phyloP scores from a whole-genome alignment of 2,797 vertebrate species.

The Naso thynnoides region DNA sequence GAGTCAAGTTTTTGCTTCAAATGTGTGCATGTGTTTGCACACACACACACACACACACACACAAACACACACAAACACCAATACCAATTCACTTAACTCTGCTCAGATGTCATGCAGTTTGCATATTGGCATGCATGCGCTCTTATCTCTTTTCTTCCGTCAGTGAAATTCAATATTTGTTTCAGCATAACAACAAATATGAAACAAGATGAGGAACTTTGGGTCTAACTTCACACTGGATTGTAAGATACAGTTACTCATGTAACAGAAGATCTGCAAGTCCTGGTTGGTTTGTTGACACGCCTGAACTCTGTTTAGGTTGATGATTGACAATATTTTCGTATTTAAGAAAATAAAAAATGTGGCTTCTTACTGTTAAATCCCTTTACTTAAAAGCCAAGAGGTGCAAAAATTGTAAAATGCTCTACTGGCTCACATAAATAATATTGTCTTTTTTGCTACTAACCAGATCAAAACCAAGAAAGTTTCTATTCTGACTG shows the following conservation, averaged over 20 bases:
- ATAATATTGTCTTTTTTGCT: slow-evolving; percentile 5
- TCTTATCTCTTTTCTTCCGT: slow-evolving; percentile 37
- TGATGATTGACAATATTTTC: slow-evolving; percentile 31
- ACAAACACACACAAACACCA: slow-evolving; percentile 12
- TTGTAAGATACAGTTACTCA: slow-evolving; percentile 44
- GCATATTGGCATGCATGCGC: slow-evolving; percentile 30
- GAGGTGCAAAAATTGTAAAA: neutral
- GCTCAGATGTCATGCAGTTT: slow-evolving; percentile 60
- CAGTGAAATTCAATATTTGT: slow-evolving; percentile 37
- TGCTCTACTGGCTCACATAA: slow-evolving; percentile 1
- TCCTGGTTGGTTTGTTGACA: slow-evolving; percentile 34
- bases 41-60: slow-evolving; percentile 20
- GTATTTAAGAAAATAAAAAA: neutral
- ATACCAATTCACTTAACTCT: slow-evolving; percentile 57
- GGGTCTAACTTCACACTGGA: slow-evolving; percentile 74
- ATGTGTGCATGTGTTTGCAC: neutral
- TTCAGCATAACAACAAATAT: slow-evolving; percentile 22
- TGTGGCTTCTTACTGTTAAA: neutral
- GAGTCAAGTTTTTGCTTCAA: slow-evolving; percentile 19
- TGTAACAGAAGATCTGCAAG: slow-evolving; percentile 53
- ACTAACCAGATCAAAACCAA: slow-evolving; percentile 27
- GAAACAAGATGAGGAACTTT: slow-evolving; percentile 55
- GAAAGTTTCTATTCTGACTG: neutral
- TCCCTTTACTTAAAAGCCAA: slow-evolving; percentile 17
- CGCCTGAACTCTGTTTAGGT: slow-evolving; percentile 31